Base-by-base conservation (phyloP, 1,140 invertebrate genomes). In the Macrocentrus cingulum region DNA sequence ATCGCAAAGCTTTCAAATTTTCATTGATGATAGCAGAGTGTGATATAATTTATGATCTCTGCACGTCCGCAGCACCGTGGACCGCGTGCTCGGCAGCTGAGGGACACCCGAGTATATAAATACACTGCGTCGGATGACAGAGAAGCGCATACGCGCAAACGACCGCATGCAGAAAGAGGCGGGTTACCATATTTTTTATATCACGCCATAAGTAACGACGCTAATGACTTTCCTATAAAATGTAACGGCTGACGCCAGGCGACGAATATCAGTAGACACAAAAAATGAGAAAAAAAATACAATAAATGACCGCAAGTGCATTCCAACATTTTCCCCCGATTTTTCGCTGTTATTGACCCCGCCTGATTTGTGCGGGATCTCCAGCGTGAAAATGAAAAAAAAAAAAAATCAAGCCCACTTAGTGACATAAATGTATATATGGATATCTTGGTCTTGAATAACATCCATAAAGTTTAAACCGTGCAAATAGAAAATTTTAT, bases 211-310 rank as follows among this genome's bases (percentile, higher is more conserved):
- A 60, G 56, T 53, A 52, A 64, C 59, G 52, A 53, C 42, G 19
- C 62, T 64, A 64, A 61, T 64, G 62, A 61, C 50, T 61, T 64
- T 55, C 60, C 62, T 45, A 64, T 64, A 60, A 63, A 64, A 52
- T 34, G 36, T 49, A 51, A 51, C 62, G 19, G 49, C 51, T 58
- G 55, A 56, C 22, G 22, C 59, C 16, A 59, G n/a, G 41, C 34
- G 50, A 39, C 29, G 25, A 29, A 22, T 11, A 46, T 25, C 19
- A 34, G 13, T 25, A 32, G 19, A 36, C 20, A 23, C 36, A 29
- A 48, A 56, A 50, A 53, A 44, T 29, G 34, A 44, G 51, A 32
- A 49, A 20, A 16, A 41, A 25, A 44, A 34, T 50, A 8, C 56
- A n/a, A 32, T 55, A 29, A 49, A 53, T 57, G 48, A 52, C 48